These are phyloP conservation scores for Acleris emargana DNA, from an alignment of 2,888 invertebrate genomes.

Conservation along the genomic window DNA sequence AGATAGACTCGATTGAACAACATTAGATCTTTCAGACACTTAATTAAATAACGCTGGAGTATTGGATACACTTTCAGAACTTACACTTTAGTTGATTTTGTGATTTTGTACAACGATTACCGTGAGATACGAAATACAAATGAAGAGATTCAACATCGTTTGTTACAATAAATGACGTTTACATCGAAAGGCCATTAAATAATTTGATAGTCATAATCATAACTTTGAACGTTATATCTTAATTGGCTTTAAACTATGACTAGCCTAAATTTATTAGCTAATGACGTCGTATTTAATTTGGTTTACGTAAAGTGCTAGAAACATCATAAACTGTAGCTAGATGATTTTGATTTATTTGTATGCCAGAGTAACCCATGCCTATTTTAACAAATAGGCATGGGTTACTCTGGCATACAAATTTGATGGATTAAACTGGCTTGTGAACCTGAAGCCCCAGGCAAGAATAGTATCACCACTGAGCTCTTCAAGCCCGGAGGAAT, in stretches of 20 bases:
- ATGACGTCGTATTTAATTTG: constrained; percentile 2
- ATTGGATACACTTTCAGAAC: neutral
- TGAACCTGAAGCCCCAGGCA: too few species aligned
- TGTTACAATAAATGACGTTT: neutral
- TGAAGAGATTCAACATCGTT: constrained; percentile 1
- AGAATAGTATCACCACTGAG: too few species aligned
- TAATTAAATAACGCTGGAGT: neutral
- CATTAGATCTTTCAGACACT: neutral
- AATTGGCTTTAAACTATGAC: neutral
- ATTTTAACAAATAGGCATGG: too few species aligned
- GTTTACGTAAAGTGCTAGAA: neutral
- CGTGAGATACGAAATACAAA: constrained; percentile 1
- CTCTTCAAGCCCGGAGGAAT: too few species aligned
- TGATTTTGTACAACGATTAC: neutral
- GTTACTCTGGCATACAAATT: too few species aligned
- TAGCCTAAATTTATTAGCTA: neutral
- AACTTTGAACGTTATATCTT: neutral
- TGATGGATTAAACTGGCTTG: too few species aligned
- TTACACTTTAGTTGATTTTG: neutral
- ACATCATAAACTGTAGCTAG: too few species aligned
- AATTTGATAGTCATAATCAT: constrained; percentile 5
- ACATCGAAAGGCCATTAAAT: neutral
- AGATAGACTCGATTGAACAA: neutral
- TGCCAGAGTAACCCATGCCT: too few species aligned
- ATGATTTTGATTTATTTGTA: too few species aligned